Evolutionary conservation across 2,888 invertebrate genomes (phyloP), one percentile per base, ranked within the genome.

Genomic region (Xestia sexstrigata): DNA sequence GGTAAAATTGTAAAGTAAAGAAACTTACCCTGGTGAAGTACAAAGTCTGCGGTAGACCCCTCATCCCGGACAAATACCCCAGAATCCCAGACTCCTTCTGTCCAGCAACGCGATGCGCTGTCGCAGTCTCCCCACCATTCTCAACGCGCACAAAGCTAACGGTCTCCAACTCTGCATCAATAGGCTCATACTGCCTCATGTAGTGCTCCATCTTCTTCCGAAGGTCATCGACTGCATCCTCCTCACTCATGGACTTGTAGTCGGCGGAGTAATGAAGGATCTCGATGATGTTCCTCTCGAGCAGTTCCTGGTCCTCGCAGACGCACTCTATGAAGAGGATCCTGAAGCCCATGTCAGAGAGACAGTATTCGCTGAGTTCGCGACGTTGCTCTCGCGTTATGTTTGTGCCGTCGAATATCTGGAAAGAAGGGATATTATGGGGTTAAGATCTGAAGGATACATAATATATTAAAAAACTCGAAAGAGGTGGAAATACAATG

Each of bases 401-500:
- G 95, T 99, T 99, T 35, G 99, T 99, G 52, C 99, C 99, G 94
- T 99, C 99, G 90, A 99, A 98, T 83, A 99, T 98, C 98, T 98
- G 92, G 23, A 96, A 96, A 66, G 75, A 80, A 83, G 78, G 9
- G 70, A 68, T 63, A 71, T n/a, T 63, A 71, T n/a, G 1, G 0
- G 9, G 17, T 60, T 47, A 8, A 63, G 9, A 23, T 42, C 20
- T 47, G 9, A n/a, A 49, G 23, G 9, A 11, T 20, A 47, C 0
- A 3, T 1, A 2, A 3, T 1, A 2, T 65, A 7, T n/a, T 15
- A 9, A 30, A n/a, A 35, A 20, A 20, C 23, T 72, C 17, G 1
- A 39, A 72, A 11, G 26, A 49, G 15, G 0, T 35, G 15, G 13
- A 60, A 60, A 17, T 30, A n/a, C 60, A 17, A 60, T 35, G 35